Evolutionary conservation across 2,113 vertebrate genomes (phyloP).

Genomic region (Eudorcas thomsonii): DNA sequence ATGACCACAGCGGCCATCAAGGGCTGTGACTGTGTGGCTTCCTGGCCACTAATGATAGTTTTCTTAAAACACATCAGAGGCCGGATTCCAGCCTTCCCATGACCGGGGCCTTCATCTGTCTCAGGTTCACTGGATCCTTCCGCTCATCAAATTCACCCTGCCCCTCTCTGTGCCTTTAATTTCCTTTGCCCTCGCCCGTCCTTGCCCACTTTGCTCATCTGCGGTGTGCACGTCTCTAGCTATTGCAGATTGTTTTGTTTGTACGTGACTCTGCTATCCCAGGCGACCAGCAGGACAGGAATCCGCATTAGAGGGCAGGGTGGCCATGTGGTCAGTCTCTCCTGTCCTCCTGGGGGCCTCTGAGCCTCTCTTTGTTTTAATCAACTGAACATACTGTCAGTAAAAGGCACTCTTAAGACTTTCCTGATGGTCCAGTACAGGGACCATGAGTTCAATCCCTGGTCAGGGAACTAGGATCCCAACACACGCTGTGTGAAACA

Average conservation of each 20-base stretch:
- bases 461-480: not conserved
- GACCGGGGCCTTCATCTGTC: not conserved
- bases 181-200: not conserved
- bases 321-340: not conserved
- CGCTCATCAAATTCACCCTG: not conserved
- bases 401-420: not conserved
- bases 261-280: slow-evolving; percentile 1
- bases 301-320: slow-evolving; percentile 34
- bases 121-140: not conserved
- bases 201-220: not conserved
- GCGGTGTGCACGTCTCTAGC: not conserved
- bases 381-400: slow-evolving; percentile 5
- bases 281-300: not conserved
- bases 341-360: not conserved
- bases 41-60: not conserved
- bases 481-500: not conserved
- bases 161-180: too few species aligned
- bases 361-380: slow-evolving; percentile 14
- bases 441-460: not conserved
- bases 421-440: not conserved
- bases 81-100: not conserved
- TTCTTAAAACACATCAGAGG: slow-evolving; percentile 25
- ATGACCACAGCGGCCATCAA: not conserved
- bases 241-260: slow-evolving; percentile 19
- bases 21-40: not conserved